Evolutionary conservation across 30 jellyfish, hydroid and myxozoan species (phyloP), one percentile per base, ranked within the genome.

Genomic region (Turritopsis dohrnii): DNA sequence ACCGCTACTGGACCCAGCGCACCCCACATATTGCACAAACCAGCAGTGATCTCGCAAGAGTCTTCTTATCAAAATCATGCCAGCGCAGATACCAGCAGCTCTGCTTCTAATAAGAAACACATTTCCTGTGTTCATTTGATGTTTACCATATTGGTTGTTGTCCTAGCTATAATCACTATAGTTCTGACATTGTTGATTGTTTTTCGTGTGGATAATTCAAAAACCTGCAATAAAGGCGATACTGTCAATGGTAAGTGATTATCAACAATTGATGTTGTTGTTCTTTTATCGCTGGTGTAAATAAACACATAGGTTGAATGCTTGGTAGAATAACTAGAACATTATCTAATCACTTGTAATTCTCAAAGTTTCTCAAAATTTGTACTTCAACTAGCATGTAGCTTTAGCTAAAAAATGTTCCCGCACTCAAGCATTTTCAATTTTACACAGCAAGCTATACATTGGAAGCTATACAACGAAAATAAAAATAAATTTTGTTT

Each of bases 171-270:
- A 0, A 65, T 71, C n/a, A 53, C 87, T 0, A 19, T 71, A 20
- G 82, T 53, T 18, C 18, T 80, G 66, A 81, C 27, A 18, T 80
- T 80, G 18, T 26, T 80, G 79, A 21, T 80, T 53, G 82, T 80
- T 8, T 80, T 80, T 53, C 84, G 87, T 80, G 87, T 80, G 27
- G 60, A 31, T 84, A 80, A 84, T 65, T 85, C 80, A 26, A 52
- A 80, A 81, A 80, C 41, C 24, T 80, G 87, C 65, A 80, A 80
- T 21, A 84, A 80, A 29, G 41, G 87, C 29, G 83, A 80, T 0
- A 28, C 53, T 19, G 19, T 8, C 19, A 69, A 23, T 1, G 77
- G 77, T 69, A 69, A 69, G 60, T 41, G 60, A 5, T 41, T 41
- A 3, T 5, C 13, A 3, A 5, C 5, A 41, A 3, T 13, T 41